Conservation (phyloP, 2,113 vertebrate species). For the Zapus hudsonius region DNA sequence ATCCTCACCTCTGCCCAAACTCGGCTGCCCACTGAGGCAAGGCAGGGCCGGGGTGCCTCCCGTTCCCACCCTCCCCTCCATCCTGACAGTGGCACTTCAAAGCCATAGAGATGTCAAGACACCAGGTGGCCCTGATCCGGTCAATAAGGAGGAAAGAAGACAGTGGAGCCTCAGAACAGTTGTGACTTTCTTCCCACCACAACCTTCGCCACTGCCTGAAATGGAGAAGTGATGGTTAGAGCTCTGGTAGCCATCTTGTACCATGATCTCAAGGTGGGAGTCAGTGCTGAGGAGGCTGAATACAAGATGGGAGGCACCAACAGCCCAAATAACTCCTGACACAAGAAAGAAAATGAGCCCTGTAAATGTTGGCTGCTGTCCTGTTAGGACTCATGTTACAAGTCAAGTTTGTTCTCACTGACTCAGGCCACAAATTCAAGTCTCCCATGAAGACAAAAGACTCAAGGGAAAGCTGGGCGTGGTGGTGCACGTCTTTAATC, state of each 20-base stretch:
- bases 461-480: fast-evolving
- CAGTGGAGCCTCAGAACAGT: too few relatives aligned
- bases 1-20: neutral
- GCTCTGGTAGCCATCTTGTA: neutral
- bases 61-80: neutral
- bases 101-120: neutral
- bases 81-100: neutral
- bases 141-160: neutral
- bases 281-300: neutral
- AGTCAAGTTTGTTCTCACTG: neutral
- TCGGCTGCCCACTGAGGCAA: neutral
- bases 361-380: too few relatives aligned
- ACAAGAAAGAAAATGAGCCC: neutral
- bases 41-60: neutral
- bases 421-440: too few relatives aligned
- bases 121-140: neutral
- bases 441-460: neutral
- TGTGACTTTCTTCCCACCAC: neutral
- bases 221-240: neutral
- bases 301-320: neutral
- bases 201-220: neutral
- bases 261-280: neutral
- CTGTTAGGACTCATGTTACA: neutral
- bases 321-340: too few relatives aligned
- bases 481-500: too few relatives aligned